Evolutionary conservation across 2,888 invertebrate species (phyloP).

Genomic region (Drosophila atripex): DNA sequence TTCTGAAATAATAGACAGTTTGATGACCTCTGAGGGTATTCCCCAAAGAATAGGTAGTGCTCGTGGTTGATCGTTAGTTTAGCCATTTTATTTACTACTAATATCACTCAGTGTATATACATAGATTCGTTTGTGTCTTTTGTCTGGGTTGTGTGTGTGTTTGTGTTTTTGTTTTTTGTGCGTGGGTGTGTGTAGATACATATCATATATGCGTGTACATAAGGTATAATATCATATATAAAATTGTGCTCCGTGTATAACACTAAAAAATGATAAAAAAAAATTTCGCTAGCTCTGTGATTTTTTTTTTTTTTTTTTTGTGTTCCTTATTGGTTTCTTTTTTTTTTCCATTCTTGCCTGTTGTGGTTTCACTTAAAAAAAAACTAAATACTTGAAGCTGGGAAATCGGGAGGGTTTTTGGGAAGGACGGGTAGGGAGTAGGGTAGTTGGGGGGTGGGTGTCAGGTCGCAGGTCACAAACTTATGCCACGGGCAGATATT

Average conservation of each 20-base stretch:
- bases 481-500: constrained; percentile 76
- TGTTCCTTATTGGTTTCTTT: constrained; percentile 6
- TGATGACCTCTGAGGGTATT: too few relatives aligned
- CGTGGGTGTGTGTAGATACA: constrained; percentile 26
- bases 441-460: background rate
- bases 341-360: constrained; percentile 51
- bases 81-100: constrained; percentile 78
- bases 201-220: constrained; percentile 33
- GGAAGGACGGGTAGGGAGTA: background rate
- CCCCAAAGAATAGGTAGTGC: background rate
- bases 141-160: constrained; percentile 23
- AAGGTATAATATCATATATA: constrained; percentile 46
- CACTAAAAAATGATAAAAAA: constrained; percentile 71
- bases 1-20: background rate
- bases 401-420: constrained; percentile 24
- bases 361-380: constrained; percentile 56
- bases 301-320: constrained; percentile 23
- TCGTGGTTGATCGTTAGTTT: constrained; percentile 54
- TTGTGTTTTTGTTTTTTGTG: constrained; percentile 9
- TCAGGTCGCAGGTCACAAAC: background rate
- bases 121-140: constrained; percentile 55
- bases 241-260: constrained; percentile 61
- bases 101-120: constrained; percentile 80
- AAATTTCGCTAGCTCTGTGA: constrained; percentile 52
- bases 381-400: constrained; percentile 69